Evolutionary conservation across 2,113 vertebrate species (phyloP), one percentile per base, ranked within the genome.

Genomic region (Sardina pilchardus): DNA sequence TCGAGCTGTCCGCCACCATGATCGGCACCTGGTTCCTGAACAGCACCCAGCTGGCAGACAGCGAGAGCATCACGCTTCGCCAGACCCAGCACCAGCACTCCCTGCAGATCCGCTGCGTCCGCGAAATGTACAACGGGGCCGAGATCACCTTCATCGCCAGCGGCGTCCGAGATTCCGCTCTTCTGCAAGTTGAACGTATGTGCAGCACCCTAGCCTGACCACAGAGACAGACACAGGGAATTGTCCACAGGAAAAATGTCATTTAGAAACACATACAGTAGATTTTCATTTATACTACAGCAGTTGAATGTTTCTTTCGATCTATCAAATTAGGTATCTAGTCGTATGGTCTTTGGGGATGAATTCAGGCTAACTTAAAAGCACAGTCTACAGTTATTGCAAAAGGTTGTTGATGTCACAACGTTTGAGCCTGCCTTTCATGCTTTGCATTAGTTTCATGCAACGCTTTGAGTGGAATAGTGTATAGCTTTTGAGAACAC

Each of bases 21-120:
- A 90, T 91, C 0, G 98, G 97, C 4, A 92, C 93, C 82, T 99
- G 98, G 98, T 96, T 97, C 91, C 90, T 99, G 45, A 95, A 96
- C 0, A 96, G 96, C 0, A 86, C 91, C 6, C 95, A 95, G 16
- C 92, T 99, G 85, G 93, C 94, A 21, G 88, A 90, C 0, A 84
- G 92, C 0, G 92, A 92, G 47, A 90, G 87, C 4, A 97, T 90
- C 88, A 90, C 86, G 0, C 26, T 97, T 16, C 86, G 88, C 36
- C 94, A 89, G 14, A 92, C 39, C 0, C 94, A 95, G 82, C 94
- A 63, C 0, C 91, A 92, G 44, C 97, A 99, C 89, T 94, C 88
- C 0, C 89, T 99, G 89, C 87, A 93, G 39, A 94, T 99, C 84
- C 92, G 16, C 14, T 89, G 89, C 0, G 91, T 87, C 0, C 67